Evolutionary conservation across 1,140 invertebrate species (phyloP).

Genomic region (Panagrolaimus sp.): DNA sequence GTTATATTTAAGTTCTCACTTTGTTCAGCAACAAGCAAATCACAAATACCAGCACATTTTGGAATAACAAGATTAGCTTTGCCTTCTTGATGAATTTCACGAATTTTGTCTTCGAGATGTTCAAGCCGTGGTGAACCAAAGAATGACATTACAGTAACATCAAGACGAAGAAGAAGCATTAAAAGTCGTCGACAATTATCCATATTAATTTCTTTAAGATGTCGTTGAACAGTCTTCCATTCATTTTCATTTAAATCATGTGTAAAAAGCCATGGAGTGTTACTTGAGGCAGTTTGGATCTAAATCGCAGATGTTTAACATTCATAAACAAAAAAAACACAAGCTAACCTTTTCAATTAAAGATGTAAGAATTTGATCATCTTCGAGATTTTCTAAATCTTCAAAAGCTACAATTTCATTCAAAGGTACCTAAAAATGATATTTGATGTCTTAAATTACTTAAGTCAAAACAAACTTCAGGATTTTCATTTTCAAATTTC

Average conservation of each 20-base stretch:
- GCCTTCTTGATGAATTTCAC: not conserved
- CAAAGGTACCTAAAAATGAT: not conserved
- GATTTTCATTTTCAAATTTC: not conserved
- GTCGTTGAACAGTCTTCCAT: not conserved
- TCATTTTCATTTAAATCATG: not conserved
- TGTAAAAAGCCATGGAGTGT: not conserved
- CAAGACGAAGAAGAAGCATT: not conserved
- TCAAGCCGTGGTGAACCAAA: not conserved
- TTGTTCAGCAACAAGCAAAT: not conserved
- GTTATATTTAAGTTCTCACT: not conserved
- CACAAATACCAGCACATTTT: not conserved
- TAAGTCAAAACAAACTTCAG: not conserved
- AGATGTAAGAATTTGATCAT: not conserved
- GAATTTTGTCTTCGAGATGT: not conserved
- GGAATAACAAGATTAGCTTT: not conserved
- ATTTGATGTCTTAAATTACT: not conserved
- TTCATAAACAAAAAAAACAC: no score
- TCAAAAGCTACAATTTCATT: not conserved
- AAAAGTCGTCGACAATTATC: not conserved
- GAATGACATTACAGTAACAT: slow-evolving; percentile 5
- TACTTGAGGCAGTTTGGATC: not conserved
- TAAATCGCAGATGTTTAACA: no score
- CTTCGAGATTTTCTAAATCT: not conserved
- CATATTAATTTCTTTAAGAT: not conserved
- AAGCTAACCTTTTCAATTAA: not conserved